Evolutionary conservation across 2,888 invertebrate species (phyloP), one percentile per base, ranked within the genome.

Genomic region (Cerceris rybyensis): DNA sequence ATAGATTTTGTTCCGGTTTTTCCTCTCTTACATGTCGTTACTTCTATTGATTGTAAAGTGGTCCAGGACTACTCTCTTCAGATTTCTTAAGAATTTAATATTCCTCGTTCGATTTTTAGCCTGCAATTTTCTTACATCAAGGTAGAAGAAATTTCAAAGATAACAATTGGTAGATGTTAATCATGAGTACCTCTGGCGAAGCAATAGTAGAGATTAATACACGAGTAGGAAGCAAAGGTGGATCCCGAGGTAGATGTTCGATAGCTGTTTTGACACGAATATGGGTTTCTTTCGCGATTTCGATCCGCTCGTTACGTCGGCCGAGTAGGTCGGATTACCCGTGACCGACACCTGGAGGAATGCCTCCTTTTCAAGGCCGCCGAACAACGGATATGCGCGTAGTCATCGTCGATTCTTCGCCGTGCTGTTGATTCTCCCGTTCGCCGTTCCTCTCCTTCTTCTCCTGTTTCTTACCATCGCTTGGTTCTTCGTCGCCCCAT

Each of bases 271-370:
- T 90, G 90, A 91, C 90, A 88, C 84, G 88, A 90, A 91, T 90
- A 89, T 88, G 85, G 86, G 85, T 77, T 80, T 90, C 86, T 87
- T 88, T 89, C 85, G 90, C 84, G 87, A 88, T 88, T 90, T 90
- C 89, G 90, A 87, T 88, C 83, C 90, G 90, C 90, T 91, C 87
- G 89, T 92, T 91, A 91, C 86, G 78, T 80, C 78, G 80, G 74
- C 75, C 85, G 86, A 87, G 88, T 87, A 83, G 86, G 71, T 85
- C 82, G 86, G 88, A 90, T 92, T 86, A 88, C 84, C 88, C 91
- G 90, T 91, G 91, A 92, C 91, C 90, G 87, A 90, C 89, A 91
- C 88, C 89, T 88, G 90, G 86, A 87, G 86, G 87, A 86, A 88
- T 81, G 84, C 87, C 76, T 86, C 80, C 80, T 74, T 81, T 88